Evolutionary conservation across 2,113 vertebrate species (phyloP), one percentile per base, ranked within the genome.

Genomic region (Columbina picui): DNA sequence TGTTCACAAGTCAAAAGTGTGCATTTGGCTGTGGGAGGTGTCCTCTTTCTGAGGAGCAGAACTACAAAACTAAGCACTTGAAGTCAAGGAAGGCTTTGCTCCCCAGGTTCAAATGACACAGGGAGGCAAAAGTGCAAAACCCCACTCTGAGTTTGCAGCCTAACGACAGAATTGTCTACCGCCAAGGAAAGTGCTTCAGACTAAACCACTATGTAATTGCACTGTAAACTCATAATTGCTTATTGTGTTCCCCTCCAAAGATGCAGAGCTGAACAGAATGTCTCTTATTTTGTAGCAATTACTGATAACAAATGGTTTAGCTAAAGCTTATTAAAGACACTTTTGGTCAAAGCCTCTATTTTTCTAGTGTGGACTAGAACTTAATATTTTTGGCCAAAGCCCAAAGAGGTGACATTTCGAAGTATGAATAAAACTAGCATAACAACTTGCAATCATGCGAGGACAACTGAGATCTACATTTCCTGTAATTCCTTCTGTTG

Each of bases 381-480:
- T 65, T 89, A 57, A 11, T 81, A 90, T 84, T 92, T 91, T 90
- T 96, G 94, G 90, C 80, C 41, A 53, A 61, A 85, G 36, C 30
- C 90, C 93, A 94, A 92, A 90, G 85, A 93, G 71, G 90, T 94
- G 90, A 93, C 88, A 90, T 95, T 96, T 96, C 3, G 0, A 96
- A 87, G 36, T 56, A 88, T 78, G 85, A 96, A 78, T 93, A 95
- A 93, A 96, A 86, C 96, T 61, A 95, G 56, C 73, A 57, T 81
- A 86, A 87, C 73, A 88, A 94, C 76, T 84, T 84, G 79, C 56
- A 95, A 18, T 77, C 1, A 0, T 59, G 30, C 0, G 0, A 94
- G 84, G 75, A 85, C 56, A 88, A 81, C 67, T 59, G 90, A 95
- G 83, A 90, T 89, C 92, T 89, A 78, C n/a, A 30, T 71, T 91